Conservation (phyloP, 2,888 invertebrate genomes). For the Lycia hirtaria region DNA sequence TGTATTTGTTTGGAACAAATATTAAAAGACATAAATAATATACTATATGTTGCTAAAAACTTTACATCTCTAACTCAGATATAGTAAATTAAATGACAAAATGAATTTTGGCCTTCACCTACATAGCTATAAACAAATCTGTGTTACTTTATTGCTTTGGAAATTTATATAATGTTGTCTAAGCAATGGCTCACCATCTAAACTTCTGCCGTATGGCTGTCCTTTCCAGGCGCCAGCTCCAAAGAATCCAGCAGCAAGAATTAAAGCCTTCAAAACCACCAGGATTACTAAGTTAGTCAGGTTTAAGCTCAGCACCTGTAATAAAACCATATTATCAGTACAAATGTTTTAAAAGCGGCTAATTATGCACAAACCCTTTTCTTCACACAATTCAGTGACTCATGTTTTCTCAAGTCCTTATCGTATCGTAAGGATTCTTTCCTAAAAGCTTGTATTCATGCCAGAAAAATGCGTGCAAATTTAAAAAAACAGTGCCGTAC, state of each 20-base stretch:
- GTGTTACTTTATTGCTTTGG: too few species aligned
- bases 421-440: slow-evolving; percentile 41
- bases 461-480: slow-evolving; percentile 44
- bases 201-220: slow-evolving; percentile 83
- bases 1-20: too few species aligned
- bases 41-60: too few species aligned
- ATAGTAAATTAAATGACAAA: too few species aligned
- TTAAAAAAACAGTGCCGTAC: slow-evolving; percentile 55
- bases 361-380: slow-evolving; percentile 6
- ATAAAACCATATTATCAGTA: slow-evolving; percentile 10
- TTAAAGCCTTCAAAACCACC: slow-evolving; percentile 91
- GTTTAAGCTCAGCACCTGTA: slow-evolving; percentile 91
- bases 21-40: too few species aligned
- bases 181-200: slow-evolving; percentile 76
- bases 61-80: too few species aligned
- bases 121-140: too few species aligned
- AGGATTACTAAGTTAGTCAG: slow-evolving; percentile 92
- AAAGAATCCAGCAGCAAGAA: slow-evolving; percentile 92
- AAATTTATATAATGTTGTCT: too few species aligned
- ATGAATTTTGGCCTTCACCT: too few species aligned
- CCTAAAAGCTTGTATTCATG: slow-evolving; percentile 50
- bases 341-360: slow-evolving; percentile 22
- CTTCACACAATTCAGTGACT: background rate
- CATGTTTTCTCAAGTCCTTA: slow-evolving; percentile 19
- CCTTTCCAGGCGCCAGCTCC: slow-evolving; percentile 89